Percentiles rank a stretch among this genome's conserved stretches.
These are phyloP conservation scores for Cryptotis parvus DNA, from an alignment of 2,113 vertebrate genomes.

Conservation along the genomic window DNA sequence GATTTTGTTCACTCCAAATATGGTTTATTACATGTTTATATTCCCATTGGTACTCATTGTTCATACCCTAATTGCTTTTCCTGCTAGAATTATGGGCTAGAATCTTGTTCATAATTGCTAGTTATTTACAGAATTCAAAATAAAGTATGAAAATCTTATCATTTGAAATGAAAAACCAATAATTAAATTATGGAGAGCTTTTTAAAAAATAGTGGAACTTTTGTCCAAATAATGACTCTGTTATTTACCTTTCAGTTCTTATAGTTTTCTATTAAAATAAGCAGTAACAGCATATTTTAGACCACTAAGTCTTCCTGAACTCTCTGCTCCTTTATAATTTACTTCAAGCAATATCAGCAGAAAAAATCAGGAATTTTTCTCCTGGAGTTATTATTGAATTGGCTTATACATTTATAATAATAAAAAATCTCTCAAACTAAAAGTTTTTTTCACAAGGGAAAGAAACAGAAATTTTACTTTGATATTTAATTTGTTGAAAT, in stretches of 20 bases:
- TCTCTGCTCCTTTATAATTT: neutral
- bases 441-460: slow-evolving; percentile 1
- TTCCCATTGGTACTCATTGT: slow-evolving; percentile 36
- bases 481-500: neutral
- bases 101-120: slow-evolving; percentile 50
- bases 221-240: slow-evolving; percentile 3
- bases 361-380: neutral
- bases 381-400: neutral
- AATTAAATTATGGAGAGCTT: slow-evolving; percentile 47
- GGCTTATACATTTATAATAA: neutral
- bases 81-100: slow-evolving; percentile 46
- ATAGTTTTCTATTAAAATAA: slow-evolving; percentile 10
- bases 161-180: slow-evolving; percentile 34
- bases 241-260: slow-evolving; percentile 44
- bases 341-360: neutral
- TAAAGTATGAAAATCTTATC: slow-evolving; percentile 44
- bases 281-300: neutral
- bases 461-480: neutral
- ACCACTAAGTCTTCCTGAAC: neutral
- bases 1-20: slow-evolving; percentile 47
- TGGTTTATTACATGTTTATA: slow-evolving; percentile 59
- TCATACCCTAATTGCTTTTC: slow-evolving; percentile 62
- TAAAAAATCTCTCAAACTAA: neutral
- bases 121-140: slow-evolving; percentile 62
- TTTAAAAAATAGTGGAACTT: slow-evolving; percentile 17